Conservation (phyloP, 2,888 invertebrate species). For the Lasioglossum zephyrum region DNA sequence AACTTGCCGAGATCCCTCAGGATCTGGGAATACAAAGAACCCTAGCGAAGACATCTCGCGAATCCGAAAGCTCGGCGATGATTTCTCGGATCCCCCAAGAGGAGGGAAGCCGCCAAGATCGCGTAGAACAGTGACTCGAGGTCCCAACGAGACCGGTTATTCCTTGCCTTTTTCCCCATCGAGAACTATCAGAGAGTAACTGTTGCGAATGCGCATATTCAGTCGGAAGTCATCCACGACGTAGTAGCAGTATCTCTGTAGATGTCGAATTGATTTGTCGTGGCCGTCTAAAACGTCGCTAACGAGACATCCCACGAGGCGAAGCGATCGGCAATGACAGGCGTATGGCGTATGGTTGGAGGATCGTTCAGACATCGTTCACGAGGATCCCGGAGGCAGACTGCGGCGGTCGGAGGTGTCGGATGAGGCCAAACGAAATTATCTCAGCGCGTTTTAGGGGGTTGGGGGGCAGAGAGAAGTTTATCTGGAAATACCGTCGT, state of each 20-base stretch:
- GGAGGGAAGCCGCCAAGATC: not conserved
- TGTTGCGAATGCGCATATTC: not conserved
- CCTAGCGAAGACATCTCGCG: not conserved
- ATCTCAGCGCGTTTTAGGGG: not conserved
- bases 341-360: not conserved
- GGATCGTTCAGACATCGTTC: not conserved
- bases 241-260: not conserved
- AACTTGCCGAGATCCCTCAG: not conserved
- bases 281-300: not conserved
- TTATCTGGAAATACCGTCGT: conserved; percentile 48
- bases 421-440: conserved; percentile 45
- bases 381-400: not conserved
- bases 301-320: conserved; percentile 3
- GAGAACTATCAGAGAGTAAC: not conserved
- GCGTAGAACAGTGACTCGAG: not conserved
- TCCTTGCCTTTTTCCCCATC: not conserved
- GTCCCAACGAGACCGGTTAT: conserved; percentile 1
- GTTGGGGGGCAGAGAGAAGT: conserved; percentile 19
- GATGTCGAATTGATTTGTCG: not conserved
- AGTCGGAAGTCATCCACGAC: not conserved
- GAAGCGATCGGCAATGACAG: conserved; percentile 16
- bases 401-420: conserved; percentile 1
- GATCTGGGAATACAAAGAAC: not conserved
- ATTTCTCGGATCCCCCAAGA: not conserved
- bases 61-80: not conserved